phyloP scores from a whole-genome alignment of 1,140 invertebrate genomes.

The Leptestheria dahalacensis region DNA sequence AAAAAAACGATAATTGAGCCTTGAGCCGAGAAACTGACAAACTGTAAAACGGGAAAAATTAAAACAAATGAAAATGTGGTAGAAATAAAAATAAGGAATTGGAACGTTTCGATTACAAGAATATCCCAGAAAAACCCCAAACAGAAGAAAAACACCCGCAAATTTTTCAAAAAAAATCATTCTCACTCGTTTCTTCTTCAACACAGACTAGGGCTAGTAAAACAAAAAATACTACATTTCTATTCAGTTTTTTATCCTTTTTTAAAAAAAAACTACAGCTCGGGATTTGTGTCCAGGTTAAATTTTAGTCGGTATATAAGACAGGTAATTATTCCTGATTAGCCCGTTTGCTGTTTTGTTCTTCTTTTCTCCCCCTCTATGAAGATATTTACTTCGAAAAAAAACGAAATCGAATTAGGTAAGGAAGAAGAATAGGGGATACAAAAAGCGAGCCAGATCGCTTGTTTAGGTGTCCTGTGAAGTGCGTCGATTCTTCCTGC shows the following conservation, averaged over 20 bases:
- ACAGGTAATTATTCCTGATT: too few species aligned
- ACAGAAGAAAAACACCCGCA: not conserved
- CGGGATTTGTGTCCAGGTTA: too few species aligned
- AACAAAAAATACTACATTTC: too few species aligned
- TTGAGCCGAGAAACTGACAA: not conserved
- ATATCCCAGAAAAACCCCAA: not conserved
- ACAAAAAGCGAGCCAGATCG: too few species aligned
- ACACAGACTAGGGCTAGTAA: not conserved
- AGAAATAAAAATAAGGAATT: not conserved
- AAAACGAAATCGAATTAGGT: not conserved
- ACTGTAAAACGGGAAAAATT: too few species aligned
- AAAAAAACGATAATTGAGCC: not conserved
- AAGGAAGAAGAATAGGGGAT: not conserved
- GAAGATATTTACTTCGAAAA: not conserved
- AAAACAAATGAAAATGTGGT: not conserved
- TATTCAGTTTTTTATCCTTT: too few species aligned
- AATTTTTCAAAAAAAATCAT: not conserved
- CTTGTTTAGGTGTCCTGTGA: not conserved
- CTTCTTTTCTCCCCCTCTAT: too few species aligned
- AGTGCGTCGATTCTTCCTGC: constrained; percentile 7
- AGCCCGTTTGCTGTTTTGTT: too few species aligned
- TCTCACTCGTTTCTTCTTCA: not conserved
- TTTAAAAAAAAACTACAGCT: too few species aligned
- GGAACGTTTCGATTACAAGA: not conserved
- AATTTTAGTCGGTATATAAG: too few species aligned